Conservation (phyloP, 2,797 vertebrate genomes). For the Salmo trutta region DNA sequence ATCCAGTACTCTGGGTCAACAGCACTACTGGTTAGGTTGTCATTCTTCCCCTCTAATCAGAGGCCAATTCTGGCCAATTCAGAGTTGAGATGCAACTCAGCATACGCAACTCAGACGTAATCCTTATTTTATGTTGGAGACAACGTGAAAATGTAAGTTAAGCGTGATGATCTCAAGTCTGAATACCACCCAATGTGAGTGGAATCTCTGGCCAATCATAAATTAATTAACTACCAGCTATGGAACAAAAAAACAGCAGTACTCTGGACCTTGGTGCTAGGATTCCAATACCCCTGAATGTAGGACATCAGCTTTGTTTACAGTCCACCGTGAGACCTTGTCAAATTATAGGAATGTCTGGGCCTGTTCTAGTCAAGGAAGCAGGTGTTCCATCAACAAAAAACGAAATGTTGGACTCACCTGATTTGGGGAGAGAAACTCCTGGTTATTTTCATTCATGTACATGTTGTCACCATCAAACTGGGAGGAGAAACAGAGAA, state of each 20-base stretch:
- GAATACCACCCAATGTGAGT: too few species aligned
- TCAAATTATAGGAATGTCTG: background rate
- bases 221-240: too few species aligned
- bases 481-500: conserved; percentile 69
- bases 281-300: background rate
- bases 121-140: background rate
- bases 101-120: background rate
- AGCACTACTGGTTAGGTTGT: background rate
- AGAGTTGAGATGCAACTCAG: background rate
- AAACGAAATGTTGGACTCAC: conserved; percentile 70
- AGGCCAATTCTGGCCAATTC: background rate
- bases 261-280: background rate
- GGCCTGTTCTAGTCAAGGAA: background rate
- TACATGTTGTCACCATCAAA: conserved; percentile 99
- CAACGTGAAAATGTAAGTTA: background rate
- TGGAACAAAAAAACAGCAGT: background rate
- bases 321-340: background rate
- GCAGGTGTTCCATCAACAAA: background rate
- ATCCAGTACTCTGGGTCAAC: background rate
- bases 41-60: background rate
- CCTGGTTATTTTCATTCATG: conserved; percentile 96
- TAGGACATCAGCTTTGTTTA: too few species aligned
- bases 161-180: background rate
- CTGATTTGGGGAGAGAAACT: conserved; percentile 94
- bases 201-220: too few species aligned